Percentiles rank a stretch among this genome's conserved stretches.
phyloP scores from a whole-genome alignment of 2,797 vertebrate genomes.

The Fratercula arctica region DNA sequence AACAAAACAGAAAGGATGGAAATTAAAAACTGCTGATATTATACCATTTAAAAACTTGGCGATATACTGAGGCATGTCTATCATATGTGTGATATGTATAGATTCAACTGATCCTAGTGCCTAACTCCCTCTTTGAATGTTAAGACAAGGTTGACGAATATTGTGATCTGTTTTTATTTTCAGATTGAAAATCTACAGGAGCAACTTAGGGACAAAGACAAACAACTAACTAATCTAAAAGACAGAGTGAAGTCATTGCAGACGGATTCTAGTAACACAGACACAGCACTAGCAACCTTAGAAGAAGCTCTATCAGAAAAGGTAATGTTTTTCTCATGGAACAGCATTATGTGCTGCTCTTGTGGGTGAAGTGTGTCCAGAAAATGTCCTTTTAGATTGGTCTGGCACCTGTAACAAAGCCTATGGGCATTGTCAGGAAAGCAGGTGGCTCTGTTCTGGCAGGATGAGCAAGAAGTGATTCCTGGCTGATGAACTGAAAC shows the following conservation, averaged over 20 bases:
- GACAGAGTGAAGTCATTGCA: conserved; percentile 96
- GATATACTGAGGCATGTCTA: background rate
- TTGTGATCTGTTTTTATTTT: conserved; percentile 58
- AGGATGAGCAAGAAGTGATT: background rate
- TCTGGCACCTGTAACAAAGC: background rate
- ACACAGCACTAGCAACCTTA: conserved; percentile 93
- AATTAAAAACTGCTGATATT: background rate
- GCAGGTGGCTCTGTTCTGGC: background rate
- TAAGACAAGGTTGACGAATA: background rate
- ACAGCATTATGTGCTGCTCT: background rate
- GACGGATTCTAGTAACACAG: conserved; percentile 97
- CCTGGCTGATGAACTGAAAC: background rate
- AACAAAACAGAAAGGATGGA: background rate
- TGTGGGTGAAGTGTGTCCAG: background rate
- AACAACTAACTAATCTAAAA: conserved; percentile 94
- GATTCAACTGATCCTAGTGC: background rate
- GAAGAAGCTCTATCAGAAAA: conserved; percentile 98
- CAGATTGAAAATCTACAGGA: conserved; percentile 94
- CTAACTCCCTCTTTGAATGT: background rate
- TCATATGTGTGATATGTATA: background rate
- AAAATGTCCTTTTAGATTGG: background rate
- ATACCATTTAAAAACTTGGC: background rate
- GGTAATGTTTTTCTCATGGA: conserved; percentile 72
- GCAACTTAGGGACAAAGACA: conserved; percentile 97
- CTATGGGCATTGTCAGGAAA: background rate